Conservation (phyloP, 2,113 vertebrate species). For the Alaudala cheleensis region DNA sequence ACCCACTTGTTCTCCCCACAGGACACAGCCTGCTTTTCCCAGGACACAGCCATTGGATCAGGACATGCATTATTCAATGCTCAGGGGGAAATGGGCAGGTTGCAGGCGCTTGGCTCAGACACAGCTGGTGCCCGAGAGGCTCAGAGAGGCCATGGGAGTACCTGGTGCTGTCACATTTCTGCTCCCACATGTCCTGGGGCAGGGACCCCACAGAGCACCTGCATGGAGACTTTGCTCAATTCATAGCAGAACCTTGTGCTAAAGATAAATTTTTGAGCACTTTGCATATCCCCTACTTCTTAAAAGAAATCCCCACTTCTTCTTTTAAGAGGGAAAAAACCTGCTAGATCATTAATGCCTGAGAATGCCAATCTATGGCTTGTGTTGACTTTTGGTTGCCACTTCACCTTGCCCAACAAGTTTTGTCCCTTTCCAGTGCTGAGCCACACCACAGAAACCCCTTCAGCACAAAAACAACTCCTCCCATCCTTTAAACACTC, state of each 20-base stretch:
- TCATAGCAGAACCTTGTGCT: not conserved
- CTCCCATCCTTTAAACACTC: not conserved
- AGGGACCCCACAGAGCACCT: not conserved
- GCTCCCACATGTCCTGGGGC: not conserved
- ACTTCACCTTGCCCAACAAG: not conserved
- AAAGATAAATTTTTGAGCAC: not conserved
- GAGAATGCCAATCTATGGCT: not conserved
- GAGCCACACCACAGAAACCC: not conserved
- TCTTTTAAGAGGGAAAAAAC: not conserved
- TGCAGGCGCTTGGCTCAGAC: not conserved
- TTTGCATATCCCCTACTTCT: not conserved
- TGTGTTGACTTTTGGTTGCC: not conserved
- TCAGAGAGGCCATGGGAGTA: not conserved
- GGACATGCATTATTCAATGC: not conserved
- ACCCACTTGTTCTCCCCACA: rapidly evolving
- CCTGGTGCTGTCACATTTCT: not conserved
- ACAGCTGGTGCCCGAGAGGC: not conserved
- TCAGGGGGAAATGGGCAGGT: not conserved
- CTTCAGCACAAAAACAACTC: not conserved
- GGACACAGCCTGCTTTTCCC: rapidly evolving
- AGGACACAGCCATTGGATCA: not conserved
- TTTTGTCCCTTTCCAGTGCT: not conserved
- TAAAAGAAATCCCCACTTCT: not conserved
- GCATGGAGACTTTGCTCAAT: rapidly evolving
- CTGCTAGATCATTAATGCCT: not conserved